Evolutionary conservation across 2,113 vertebrate genomes (phyloP), one percentile per base, ranked within the genome.

Genomic region (Lophura nycthemera): DNA sequence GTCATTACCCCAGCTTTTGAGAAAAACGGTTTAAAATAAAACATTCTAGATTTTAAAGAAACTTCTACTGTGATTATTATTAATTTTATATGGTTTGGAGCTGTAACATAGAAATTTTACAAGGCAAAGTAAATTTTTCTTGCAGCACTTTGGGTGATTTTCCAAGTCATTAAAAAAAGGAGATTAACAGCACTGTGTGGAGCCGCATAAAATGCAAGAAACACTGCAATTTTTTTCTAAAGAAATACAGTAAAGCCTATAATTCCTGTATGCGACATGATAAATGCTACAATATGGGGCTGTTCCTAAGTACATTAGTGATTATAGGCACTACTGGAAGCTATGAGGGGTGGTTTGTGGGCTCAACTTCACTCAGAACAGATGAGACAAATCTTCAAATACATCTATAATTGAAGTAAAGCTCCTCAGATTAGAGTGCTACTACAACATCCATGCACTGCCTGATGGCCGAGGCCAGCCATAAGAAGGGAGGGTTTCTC

Each of bases 121-220:
- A 80, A 69, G 91, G 61, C 57, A 88, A 91, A 93, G 47, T 92
- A 90, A 77, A 61, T 95, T 92, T 88, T 91, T 89, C 67, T 89
- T 83, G 64, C 50, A 90, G 73, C 18, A 89, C n/a, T 90, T 95
- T n/a, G 87, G 85, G 69, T 94, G 40, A 86, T 83, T 95, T 95
- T 94, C 80, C 88, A 94, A 90, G 54, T 15, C 52, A 91, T 57
- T 88, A 86, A 94, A 93, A 94, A 89, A 52, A 69, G 71, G 27
- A 92, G 83, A 95, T 90, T 95, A 94, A 78, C 66, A 92, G 65
- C 79, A 84, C 85, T 86, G 90, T 69, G 48, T 94, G 90, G 83
- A 81, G 80, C 69, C 36, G 1, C 30, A 76, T 83, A 86, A 95
- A 97, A 92, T 32, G 61, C 57, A 95, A 94, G 77, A 78, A 92